Conservation (phyloP, 2,888 invertebrate genomes). For the Tubiluchus corallicola region DNA sequence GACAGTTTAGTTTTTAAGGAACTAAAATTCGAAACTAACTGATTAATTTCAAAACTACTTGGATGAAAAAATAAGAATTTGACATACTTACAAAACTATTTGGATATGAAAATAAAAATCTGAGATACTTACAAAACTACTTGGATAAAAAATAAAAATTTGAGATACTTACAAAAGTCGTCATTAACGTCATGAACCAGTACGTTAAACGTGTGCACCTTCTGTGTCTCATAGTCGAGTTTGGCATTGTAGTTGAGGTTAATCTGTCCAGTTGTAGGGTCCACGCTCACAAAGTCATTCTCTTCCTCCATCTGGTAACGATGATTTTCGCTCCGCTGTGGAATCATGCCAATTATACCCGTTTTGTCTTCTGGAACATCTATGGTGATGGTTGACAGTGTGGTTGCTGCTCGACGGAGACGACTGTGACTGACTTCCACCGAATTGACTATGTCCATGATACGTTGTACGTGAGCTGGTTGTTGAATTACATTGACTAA, state of each 20-base stretch:
- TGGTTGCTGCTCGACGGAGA: not conserved
- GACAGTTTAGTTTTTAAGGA: too few relatives aligned
- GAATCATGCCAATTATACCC: not conserved
- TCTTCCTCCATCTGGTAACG: not conserved
- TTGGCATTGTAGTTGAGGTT: not conserved
- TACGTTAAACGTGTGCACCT: slow-evolving; percentile 1
- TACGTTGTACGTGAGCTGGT: not conserved
- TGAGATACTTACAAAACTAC: too few relatives aligned
- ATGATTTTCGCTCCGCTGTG: not conserved
- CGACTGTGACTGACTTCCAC: not conserved
- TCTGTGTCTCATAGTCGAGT: slow-evolving; percentile 1
- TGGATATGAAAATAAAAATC: too few relatives aligned
- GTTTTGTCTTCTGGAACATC: slow-evolving; percentile 1
- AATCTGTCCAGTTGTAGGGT: not conserved
- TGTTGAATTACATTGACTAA: not conserved
- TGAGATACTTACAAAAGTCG: too few relatives aligned
- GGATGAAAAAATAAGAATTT: too few relatives aligned
- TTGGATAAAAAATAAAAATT: too few relatives aligned
- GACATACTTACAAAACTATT: too few relatives aligned
- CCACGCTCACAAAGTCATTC: not conserved
- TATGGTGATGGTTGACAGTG: not conserved
- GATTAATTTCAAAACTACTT: too few relatives aligned
- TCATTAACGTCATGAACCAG: too few relatives aligned
- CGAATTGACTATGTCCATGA: not conserved
- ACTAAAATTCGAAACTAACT: too few relatives aligned